Conservation (phyloP, 2,888 invertebrate genomes). For the Conistra vaccinii region DNA sequence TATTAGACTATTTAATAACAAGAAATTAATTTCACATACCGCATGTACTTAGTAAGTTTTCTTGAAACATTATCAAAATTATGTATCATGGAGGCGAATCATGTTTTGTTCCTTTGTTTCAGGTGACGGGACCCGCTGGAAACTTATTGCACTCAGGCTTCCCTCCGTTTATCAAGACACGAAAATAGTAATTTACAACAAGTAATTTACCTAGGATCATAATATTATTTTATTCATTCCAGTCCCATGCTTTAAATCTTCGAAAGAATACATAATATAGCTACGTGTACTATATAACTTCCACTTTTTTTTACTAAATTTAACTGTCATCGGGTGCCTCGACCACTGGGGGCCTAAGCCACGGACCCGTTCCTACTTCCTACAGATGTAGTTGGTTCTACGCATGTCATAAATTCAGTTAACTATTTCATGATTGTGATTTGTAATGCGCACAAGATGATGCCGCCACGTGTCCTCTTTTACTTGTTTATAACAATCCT, state of each 20-base stretch:
- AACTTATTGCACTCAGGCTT: not conserved
- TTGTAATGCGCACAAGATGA: not conserved
- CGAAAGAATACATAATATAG: not conserved
- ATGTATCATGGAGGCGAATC: not conserved
- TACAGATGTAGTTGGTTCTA: not conserved
- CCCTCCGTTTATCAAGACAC: not conserved
- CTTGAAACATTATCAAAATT: not conserved
- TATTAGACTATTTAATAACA: not conserved
- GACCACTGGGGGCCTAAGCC: too few relatives aligned
- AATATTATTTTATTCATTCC: not conserved
- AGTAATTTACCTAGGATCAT: not conserved
- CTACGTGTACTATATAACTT: too few relatives aligned
- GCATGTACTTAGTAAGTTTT: not conserved
- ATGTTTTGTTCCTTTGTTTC: not conserved
- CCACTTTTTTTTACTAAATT: too few relatives aligned
- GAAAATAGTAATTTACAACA: not conserved
- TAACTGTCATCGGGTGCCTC: too few relatives aligned
- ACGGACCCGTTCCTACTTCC: too few relatives aligned
- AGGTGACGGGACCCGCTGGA: not conserved
- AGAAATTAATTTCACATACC: not conserved
- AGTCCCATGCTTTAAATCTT: not conserved
- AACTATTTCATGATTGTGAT: not conserved
- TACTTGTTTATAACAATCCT: constrained; percentile 8
- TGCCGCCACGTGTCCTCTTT: constrained; percentile 10
- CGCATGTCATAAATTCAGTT: not conserved